Evolutionary conservation across 2,113 vertebrate species (phyloP), one percentile per base, ranked within the genome.

Genomic region (Lichenostomus cassidix): DNA sequence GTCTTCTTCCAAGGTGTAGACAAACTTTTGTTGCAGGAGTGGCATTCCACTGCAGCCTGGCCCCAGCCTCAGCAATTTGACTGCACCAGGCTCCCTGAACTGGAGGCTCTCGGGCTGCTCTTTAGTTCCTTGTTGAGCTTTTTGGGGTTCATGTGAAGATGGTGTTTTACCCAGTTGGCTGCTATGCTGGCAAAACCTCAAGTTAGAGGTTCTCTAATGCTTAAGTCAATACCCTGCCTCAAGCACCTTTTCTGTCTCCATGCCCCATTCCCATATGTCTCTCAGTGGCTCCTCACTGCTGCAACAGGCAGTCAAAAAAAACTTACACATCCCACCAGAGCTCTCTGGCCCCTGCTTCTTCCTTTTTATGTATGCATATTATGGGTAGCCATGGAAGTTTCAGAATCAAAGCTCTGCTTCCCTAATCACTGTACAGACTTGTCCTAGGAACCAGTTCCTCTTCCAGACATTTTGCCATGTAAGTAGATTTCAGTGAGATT

Each of bases 1-100:
- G 77, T 94, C 63, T 83, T 96, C 77, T 64, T 91, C 87, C 87
- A 94, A 90, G 71, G 89, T 92, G 50, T 46, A 96, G 91, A 94
- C 87, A 96, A 94, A 73, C 62, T 63, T 95, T 89, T 93, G 68
- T 94, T 89, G 90, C 63, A 90, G 75, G 22, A 2, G 52, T 94
- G 85, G 67, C 82, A 68, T 93, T 89, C 73, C 71, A 35, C 42
- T 87, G 71, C 39, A 1, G 10, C 79, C 71, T 90, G 63, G 82
- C 67, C 82, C 17, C 49, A 53, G 46, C 67, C 75, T 91, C 49
- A 85, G 78, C 37, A 29, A 13, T 85, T 60, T 79, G 74, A 33
- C 65, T 79, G 60, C 0, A 0, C 33, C 6, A 10, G 25, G 3
- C 52, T 75, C 11, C 37, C 52, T 39, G 35, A 78, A 52, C 46